These are phyloP conservation scores for Eristalinus sepulchralis DNA, from an alignment of 2,888 invertebrate genomes.

Conservation along the genomic window DNA sequence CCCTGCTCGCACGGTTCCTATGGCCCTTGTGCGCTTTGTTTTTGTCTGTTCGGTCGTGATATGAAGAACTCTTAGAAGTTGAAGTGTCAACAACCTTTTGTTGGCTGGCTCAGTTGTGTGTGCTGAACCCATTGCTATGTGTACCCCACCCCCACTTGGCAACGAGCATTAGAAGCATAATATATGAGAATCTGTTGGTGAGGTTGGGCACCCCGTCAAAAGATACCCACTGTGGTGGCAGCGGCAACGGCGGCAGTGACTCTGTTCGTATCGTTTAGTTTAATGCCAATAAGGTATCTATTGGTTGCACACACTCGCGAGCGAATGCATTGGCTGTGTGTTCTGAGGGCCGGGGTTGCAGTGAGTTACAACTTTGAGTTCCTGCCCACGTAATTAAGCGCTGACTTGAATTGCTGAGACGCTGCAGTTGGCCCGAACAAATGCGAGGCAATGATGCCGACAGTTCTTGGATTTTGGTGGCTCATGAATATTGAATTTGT, in stretches of 20 bases:
- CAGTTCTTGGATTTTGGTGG: constrained; percentile 4
- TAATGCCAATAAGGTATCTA: constrained; percentile 12
- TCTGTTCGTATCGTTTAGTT: neutral
- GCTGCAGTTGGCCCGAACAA: constrained; percentile 25
- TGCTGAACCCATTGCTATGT: constrained; percentile 15
- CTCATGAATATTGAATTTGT: constrained; percentile 25
- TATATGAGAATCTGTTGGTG: neutral
- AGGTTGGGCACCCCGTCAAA: constrained; percentile 27
- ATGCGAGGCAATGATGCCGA: constrained; percentile 16
- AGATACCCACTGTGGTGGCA: neutral
- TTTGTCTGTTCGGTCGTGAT: constrained; percentile 27
- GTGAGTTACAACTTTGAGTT: constrained; percentile 40
- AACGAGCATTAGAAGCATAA: constrained; percentile 15
- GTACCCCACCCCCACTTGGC: constrained; percentile 27
- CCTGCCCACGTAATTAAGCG: constrained; percentile 62
- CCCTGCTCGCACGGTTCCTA: constrained; percentile 15
- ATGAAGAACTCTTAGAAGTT: constrained; percentile 55
- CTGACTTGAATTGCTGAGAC: constrained; percentile 60
- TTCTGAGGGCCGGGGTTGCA: neutral
- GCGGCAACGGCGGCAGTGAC: neutral
- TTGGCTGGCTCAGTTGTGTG: constrained; percentile 35
- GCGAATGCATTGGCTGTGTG: neutral
- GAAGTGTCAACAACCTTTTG: constrained; percentile 68
- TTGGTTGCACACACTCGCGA: neutral
- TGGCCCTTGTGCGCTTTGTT: constrained; percentile 11